phyloP scores from a whole-genome alignment of 2,888 invertebrate genomes.

The Mythimna impura region DNA sequence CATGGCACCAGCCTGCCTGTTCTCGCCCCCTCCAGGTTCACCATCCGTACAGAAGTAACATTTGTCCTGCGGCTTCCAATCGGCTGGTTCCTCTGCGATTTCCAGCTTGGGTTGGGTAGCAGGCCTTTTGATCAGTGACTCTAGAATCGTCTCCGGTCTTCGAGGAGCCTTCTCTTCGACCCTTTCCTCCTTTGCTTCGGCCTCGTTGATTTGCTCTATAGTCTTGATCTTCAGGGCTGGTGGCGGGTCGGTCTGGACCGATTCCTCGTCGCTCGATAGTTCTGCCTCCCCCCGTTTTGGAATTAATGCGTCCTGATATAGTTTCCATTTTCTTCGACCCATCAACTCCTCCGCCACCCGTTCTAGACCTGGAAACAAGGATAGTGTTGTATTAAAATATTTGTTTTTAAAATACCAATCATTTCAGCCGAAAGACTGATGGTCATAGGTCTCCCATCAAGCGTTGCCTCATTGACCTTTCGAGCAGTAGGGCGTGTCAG shows the following conservation, averaged over 20 bases:
- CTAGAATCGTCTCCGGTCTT: conserved; percentile 88
- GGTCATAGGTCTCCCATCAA: no score
- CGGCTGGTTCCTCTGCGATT: conserved; percentile 88
- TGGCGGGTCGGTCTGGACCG: conserved; percentile 87
- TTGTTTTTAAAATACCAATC: neutral
- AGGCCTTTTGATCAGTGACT: conserved; percentile 88
- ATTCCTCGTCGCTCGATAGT: conserved; percentile 85
- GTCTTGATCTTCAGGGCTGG: conserved; percentile 89
- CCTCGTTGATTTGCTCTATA: conserved; percentile 89
- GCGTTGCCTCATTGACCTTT: no score
- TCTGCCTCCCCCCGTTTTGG: conserved; percentile 85
- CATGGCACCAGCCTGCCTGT: conserved; percentile 71
- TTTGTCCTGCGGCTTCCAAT: conserved; percentile 96
- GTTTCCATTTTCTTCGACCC: conserved; percentile 99
- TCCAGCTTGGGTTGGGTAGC: conserved; percentile 87
- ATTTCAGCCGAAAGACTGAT: no score
- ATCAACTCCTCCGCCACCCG: conserved; percentile 99
- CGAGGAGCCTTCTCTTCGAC: conserved; percentile 69
- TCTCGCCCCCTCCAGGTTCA: conserved; percentile 77
- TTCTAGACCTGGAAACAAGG: conserved; percentile 94
- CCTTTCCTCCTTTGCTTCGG: conserved; percentile 74
- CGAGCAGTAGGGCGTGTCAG: no score
- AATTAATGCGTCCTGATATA: conserved; percentile 95
- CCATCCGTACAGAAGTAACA: conserved; percentile 94
- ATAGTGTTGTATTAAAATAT: neutral